These are phyloP conservation scores for Pleuronectes platessa DNA, from an alignment of 2,113 vertebrate genomes.

Conservation along the genomic window DNA sequence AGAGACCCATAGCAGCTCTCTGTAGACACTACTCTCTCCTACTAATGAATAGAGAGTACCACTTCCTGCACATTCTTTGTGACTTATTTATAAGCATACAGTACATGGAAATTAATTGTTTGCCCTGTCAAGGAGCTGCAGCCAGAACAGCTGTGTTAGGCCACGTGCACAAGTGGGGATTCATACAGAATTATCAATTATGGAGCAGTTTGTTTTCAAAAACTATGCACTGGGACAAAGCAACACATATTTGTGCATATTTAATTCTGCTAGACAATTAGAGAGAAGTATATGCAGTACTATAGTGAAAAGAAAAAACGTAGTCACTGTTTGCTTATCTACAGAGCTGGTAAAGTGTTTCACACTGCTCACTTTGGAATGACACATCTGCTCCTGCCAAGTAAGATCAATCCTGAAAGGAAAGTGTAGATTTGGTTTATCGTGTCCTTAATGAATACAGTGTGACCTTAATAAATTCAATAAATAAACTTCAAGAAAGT, in stretches of 20 bases:
- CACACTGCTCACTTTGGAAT: background rate
- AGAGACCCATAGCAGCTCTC: constrained; percentile 3
- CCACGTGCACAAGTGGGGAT: background rate
- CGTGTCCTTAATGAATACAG: constrained; percentile 13
- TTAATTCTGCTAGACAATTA: background rate
- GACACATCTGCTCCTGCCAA: constrained; percentile 8
- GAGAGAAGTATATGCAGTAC: background rate
- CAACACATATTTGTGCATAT: background rate
- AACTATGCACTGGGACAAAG: constrained; percentile 9
- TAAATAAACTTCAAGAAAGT: constrained; percentile 1
- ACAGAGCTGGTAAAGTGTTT: background rate
- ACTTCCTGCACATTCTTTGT: background rate
- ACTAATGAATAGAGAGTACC: constrained; percentile 19
- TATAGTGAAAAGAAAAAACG: background rate
- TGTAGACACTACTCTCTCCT: background rate
- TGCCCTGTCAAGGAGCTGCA: constrained; percentile 21
- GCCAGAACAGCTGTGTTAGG: constrained; percentile 7
- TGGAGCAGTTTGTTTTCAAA: constrained; percentile 17
- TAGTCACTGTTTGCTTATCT: no score
- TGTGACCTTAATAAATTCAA: constrained; percentile 37
- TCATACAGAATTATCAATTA: constrained; percentile 13
- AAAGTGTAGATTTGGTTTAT: constrained; percentile 2
- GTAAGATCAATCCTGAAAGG: no score
- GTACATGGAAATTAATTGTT: constrained; percentile 24
- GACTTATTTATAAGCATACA: constrained; percentile 37